Evolutionary conservation across 2,797 vertebrate species (phyloP).

Genomic region (Acanthurus lineatus): DNA sequence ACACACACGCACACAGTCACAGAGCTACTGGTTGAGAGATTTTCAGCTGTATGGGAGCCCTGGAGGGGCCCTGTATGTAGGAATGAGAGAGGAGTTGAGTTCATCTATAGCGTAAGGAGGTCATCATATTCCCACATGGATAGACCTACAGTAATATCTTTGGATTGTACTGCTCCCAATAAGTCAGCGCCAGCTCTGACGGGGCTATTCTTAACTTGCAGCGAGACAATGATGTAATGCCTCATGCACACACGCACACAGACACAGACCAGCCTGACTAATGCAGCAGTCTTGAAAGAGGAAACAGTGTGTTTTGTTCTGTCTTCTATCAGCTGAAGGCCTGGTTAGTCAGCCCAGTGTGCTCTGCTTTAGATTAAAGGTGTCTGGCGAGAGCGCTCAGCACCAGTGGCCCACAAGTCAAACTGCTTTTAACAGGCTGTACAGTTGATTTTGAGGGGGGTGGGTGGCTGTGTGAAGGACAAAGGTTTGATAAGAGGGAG

Average conservation of each 20-base stretch:
- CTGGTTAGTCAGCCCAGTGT: conserved; percentile 82
- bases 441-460: conserved; percentile 51
- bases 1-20: conserved; percentile 49
- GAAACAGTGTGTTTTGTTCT: conserved; percentile 86
- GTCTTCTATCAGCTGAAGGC: conserved; percentile 84
- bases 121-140: conserved; percentile 84
- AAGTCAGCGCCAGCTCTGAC: conserved; percentile 84
- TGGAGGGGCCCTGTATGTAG: conserved; percentile 66
- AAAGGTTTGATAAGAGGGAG: conserved; percentile 74
- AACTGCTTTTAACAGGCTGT: conserved; percentile 76
- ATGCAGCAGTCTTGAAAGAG: conserved; percentile 85
- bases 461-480: conserved; percentile 68
- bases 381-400: conserved; percentile 79
- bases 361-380: conserved; percentile 85
- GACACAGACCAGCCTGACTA: conserved; percentile 83
- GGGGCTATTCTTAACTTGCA: conserved; percentile 86
- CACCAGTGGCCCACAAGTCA: conserved; percentile 78
- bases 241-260: conserved; percentile 81
- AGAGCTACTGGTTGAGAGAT: conserved; percentile 62
- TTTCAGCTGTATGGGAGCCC: conserved; percentile 69
- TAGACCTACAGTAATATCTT: conserved; percentile 88
- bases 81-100: conserved; percentile 74
- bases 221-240: conserved; percentile 87
- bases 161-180: conserved; percentile 87
- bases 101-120: conserved; percentile 87